A percentile compares a stretch with the other conserved stretches of the same genome.
Evolutionary conservation across 2,888 invertebrate genomes (phyloP).

Genomic region (Drosophila rellima): DNA sequence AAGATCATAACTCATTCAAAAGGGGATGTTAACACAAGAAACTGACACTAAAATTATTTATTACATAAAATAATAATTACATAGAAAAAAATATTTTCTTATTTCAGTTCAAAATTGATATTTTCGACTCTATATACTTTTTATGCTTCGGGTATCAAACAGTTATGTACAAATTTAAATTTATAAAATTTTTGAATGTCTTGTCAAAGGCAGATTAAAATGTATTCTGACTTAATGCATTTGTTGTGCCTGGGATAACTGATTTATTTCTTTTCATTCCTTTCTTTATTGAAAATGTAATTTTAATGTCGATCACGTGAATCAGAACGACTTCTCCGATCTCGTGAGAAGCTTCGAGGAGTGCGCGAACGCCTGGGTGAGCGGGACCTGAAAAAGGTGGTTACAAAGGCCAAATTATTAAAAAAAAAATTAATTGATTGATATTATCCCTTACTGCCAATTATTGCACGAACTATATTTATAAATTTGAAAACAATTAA

Average conservation of each 20-base stretch:
- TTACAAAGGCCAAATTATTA: conserved; percentile 32
- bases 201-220: conserved; percentile 10
- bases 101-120: conserved; percentile 12
- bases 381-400: conserved; percentile 82
- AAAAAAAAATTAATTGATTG: background rate
- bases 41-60: conserved; percentile 29
- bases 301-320: conserved; percentile 87
- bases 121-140: conserved; percentile 16
- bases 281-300: conserved; percentile 13
- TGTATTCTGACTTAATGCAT: conserved; percentile 20
- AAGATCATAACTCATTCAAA: background rate
- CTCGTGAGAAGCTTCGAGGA: conserved; percentile 86
- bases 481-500: background rate
- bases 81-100: conserved; percentile 20
- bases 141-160: conserved; percentile 17
- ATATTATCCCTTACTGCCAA: background rate
- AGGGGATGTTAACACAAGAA: background rate
- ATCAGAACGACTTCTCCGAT: conserved; percentile 87
- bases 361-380: conserved; percentile 82
- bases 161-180: conserved; percentile 31
- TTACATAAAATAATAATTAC: conserved; percentile 26
- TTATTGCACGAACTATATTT: background rate
- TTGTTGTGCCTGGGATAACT: conserved; percentile 26
- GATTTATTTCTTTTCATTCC: background rate
- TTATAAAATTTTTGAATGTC: conserved; percentile 14